These are phyloP conservation scores for Scarus forsteni DNA, from an alignment of 2,797 vertebrate species.

Conservation along the genomic window DNA sequence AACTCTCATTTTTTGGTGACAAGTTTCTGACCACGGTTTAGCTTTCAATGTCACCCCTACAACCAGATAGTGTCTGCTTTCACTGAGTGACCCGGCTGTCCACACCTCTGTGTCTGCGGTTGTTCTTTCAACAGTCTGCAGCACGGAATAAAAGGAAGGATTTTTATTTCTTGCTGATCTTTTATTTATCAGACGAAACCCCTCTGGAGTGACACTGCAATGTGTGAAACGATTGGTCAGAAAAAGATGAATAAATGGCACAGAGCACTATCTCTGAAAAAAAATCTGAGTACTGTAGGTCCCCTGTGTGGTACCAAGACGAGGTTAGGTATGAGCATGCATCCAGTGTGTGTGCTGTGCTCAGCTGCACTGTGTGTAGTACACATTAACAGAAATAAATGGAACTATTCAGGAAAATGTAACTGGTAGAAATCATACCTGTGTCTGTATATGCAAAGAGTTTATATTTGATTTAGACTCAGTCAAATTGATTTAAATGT, in stretches of 20 bases:
- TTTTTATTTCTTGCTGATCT: conserved; percentile 40
- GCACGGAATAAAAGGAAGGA: neutral
- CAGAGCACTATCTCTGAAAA: conserved; percentile 13
- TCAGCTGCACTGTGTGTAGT: neutral
- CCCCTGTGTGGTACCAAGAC: conserved; percentile 35
- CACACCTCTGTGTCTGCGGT: neutral
- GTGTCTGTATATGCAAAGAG: no score
- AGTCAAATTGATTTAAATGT: no score
- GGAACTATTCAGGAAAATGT: neutral
- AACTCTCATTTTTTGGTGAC: neutral
- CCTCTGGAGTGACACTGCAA: conserved; percentile 36
- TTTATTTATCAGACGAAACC: conserved; percentile 59
- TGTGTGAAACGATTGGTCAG: conserved; percentile 35
- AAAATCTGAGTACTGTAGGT: conserved; percentile 23
- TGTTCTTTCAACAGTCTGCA: conserved; percentile 10
- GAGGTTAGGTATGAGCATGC: conserved; percentile 19
- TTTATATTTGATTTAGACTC: no score
- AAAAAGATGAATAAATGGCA: conserved; percentile 38
- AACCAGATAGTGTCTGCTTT: neutral
- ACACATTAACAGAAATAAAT: neutral
- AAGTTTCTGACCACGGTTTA: neutral
- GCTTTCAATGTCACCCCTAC: neutral
- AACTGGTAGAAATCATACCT: no score
- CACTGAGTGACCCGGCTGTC: conserved; percentile 7
- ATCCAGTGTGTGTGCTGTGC: conserved; percentile 9